Evolutionary conservation across 2,888 invertebrate species (phyloP).

Genomic region (Pollenia amentaria): DNA sequence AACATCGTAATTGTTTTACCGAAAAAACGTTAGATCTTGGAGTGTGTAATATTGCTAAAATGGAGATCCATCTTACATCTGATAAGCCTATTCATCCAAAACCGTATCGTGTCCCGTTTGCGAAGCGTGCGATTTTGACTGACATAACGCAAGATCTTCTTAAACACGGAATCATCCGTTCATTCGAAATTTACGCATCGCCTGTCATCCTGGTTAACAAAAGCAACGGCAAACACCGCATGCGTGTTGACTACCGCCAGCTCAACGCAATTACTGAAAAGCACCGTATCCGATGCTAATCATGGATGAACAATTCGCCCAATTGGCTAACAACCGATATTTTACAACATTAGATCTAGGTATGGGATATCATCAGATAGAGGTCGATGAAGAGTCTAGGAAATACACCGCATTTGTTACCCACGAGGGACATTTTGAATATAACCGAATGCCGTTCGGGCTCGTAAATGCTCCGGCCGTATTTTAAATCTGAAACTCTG

Average conservation of each 20-base stretch:
- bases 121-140: conserved; percentile 34
- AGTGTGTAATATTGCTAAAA: conserved; percentile 40
- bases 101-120: conserved; percentile 62
- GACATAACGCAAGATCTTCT: conserved; percentile 23
- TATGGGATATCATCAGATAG: conserved; percentile 71
- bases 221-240: conserved; percentile 62
- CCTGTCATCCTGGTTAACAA: conserved; percentile 63
- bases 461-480: conserved; percentile 49
- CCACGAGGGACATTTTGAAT: conserved; percentile 57
- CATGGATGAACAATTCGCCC: conserved; percentile 60
- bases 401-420: conserved; percentile 68
- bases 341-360: conserved; percentile 64
- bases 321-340: background rate
- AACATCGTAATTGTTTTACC: background rate
- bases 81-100: conserved; percentile 48
- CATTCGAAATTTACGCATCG: conserved; percentile 46
- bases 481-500: no score
- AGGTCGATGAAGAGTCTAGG: conserved; percentile 60
- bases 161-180: conserved; percentile 43
- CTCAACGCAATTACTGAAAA: conserved; percentile 61
- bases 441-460: conserved; percentile 60
- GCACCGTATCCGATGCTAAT: conserved; percentile 66
- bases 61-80: conserved; percentile 47
- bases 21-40: conserved; percentile 8
- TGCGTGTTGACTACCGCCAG: conserved; percentile 65